Conservation (phyloP, 2,113 vertebrate genomes). For the Patagioenas fasciata region DNA sequence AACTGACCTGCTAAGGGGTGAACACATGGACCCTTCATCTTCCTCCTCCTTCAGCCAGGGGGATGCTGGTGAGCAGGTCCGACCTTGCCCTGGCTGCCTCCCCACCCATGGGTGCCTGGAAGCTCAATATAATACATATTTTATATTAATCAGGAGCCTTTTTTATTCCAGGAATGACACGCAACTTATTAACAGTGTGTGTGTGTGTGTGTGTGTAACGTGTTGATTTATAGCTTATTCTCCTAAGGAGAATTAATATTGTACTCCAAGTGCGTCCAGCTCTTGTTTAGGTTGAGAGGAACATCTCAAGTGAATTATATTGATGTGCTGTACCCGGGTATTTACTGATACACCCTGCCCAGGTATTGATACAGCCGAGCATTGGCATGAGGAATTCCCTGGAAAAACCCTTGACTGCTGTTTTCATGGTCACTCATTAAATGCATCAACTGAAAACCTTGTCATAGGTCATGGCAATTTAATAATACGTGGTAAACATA, state of each 20-base stretch:
- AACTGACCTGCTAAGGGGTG: not conserved
- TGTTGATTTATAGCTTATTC: not conserved
- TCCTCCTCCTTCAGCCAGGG: not conserved
- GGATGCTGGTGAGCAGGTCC: fast-evolving
- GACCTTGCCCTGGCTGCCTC: not conserved
- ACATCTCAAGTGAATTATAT: not conserved
- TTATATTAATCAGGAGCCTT: not conserved
- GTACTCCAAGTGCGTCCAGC: not conserved
- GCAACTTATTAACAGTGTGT: fast-evolving
- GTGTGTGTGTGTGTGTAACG: not conserved
- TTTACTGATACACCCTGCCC: not conserved
- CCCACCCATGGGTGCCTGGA: fast-evolving
- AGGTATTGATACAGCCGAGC: not conserved
- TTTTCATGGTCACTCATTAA: not conserved
- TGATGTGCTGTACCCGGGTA: not conserved
- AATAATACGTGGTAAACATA: not conserved
- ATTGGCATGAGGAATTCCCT: slow-evolving; percentile 1
- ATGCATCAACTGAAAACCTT: not conserved
- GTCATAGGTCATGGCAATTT: not conserved
- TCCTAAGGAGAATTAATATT: not conserved
- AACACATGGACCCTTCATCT: not conserved
- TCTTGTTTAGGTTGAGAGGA: not conserved
- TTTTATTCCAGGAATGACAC: not conserved
- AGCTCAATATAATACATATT: not conserved
- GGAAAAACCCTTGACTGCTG: not conserved